Evolutionary conservation across 2,113 vertebrate species (phyloP).

Genomic region (Maccullochella peelii): DNA sequence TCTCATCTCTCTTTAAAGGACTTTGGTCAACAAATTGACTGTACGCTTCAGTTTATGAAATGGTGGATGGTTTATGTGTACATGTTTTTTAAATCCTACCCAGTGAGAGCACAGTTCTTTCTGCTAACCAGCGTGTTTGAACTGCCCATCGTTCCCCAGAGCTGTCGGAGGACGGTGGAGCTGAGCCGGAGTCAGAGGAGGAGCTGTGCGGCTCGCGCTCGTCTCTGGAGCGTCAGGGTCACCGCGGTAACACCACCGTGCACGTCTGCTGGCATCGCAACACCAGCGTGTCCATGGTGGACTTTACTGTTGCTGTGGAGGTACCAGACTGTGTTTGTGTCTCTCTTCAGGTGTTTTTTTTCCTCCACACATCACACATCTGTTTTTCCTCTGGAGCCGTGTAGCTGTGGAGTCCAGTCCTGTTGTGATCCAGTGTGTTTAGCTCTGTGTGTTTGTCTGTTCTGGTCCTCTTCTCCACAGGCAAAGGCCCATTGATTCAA

Average conservation of each 20-base stretch:
- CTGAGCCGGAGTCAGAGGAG: slow-evolving; percentile 95
- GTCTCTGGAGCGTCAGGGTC: slow-evolving; percentile 93
- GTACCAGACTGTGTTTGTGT: slow-evolving; percentile 71
- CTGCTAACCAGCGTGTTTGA: background rate
- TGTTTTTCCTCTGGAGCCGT: background rate
- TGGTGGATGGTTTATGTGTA: background rate
- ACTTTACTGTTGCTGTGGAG: slow-evolving; percentile 97
- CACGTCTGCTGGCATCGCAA: slow-evolving; percentile 99
- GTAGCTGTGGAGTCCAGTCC: background rate
- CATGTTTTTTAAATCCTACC: background rate
- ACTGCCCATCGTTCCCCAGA: slow-evolving; percentile 79
- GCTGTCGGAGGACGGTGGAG: slow-evolving; percentile 88
- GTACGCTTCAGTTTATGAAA: background rate
- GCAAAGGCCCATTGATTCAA: slow-evolving; percentile 1
- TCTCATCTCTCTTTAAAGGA: too few relatives aligned
- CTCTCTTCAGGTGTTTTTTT: background rate
- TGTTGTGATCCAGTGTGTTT: slow-evolving; percentile 6
- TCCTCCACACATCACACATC: background rate
- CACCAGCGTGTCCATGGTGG: slow-evolving; percentile 99
- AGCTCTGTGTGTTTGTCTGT: background rate
- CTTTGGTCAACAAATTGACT: too few relatives aligned
- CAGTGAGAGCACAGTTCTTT: background rate
- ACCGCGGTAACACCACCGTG: slow-evolving; percentile 97
- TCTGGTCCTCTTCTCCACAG: background rate
- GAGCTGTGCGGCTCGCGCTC: slow-evolving; percentile 93